Base-by-base conservation (phyloP, 1,140 invertebrate species). In the Epicauta chinensis region DNA sequence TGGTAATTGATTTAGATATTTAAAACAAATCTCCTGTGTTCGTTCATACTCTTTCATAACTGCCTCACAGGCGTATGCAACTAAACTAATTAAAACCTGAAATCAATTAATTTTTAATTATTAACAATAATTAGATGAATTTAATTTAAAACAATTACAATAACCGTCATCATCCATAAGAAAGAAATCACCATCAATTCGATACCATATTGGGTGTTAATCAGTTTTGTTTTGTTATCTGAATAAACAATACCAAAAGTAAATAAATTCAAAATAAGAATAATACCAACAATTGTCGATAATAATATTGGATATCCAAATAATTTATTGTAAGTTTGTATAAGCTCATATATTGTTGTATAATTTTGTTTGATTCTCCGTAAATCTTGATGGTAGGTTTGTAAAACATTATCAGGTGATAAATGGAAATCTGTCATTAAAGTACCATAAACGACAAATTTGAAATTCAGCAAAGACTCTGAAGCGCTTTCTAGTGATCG, bases 1-100 rank as follows among this genome's bases (percentile, higher is more conserved):
- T 1, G 61, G 54, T 16, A 63, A 16, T 11, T 53, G 16, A 13
- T 56, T 55, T 2, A 63, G 40, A 11, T 52, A 38, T 30, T 38
- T 46, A 15, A 56, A 58, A 34, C 54, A 53, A 36, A 61, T 53
- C 29, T 34, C 32, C 1, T 45, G n/a, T 3, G 53, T 57, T 35
- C 53, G 53, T 13, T 52, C 50, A 3, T 45, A 45, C 48, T 61
- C 56, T 2, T 29, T 34, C 11, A 36, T 15, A 1, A 53, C 45
- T n/a, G 36, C 13, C n/a, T 55, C 53, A n/a, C 58, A 55, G 2
- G 46, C 40, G 14, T 29, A 43, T 11, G 58, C 53, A 9, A 60
- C n/a, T 14, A 56, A 17, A n/a, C 56, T 42, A 13, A 45, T 34
- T 13, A 55, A 16, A 11, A 60, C 23, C 61, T 60, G 39, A 12